Evolutionary conservation across 2,113 vertebrate genomes (phyloP).

Genomic region (Chaetodon trifascialis): DNA sequence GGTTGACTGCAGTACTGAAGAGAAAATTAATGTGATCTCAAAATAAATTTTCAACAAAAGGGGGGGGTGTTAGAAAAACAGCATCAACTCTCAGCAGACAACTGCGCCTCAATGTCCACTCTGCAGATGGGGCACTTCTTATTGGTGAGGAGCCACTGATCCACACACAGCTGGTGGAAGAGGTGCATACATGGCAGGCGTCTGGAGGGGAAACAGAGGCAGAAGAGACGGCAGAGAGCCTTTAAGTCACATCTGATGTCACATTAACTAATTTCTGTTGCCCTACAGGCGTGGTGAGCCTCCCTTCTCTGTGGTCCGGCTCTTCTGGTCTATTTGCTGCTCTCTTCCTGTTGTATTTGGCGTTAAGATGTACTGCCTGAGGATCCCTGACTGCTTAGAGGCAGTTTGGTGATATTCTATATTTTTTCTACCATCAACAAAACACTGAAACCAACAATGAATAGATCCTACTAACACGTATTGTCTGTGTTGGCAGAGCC

Average conservation of each 20-base stretch:
- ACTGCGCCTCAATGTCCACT: conserved; percentile 99
- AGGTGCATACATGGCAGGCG: conserved; percentile 99
- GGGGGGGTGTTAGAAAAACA: conserved; percentile 84
- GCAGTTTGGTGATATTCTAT: neutral
- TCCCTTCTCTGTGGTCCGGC: neutral
- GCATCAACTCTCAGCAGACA: conserved; percentile 99
- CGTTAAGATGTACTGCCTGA: neutral
- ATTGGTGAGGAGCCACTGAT: conserved; percentile 99
- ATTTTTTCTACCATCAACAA: neutral
- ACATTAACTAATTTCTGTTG: neutral
- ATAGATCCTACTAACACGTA: no score
- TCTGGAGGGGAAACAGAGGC: conserved; percentile 76
- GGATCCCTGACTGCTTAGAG: neutral
- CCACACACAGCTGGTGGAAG: conserved; percentile 99
- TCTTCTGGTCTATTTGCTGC: neutral
- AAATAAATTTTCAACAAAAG: conserved; percentile 75
- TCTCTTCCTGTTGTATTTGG: neutral
- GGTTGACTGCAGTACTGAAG: conserved; percentile 99
- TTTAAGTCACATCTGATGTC: neutral
- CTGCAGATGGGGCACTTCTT: conserved; percentile 99
- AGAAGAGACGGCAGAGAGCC: no score
- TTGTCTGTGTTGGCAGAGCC: neutral
- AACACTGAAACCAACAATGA: neutral
- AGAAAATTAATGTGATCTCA: conserved; percentile 83
- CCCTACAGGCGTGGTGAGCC: neutral